Percentiles rank a stretch among this genome's conserved stretches.
These are phyloP conservation scores for Pluvialis apricaria DNA, from an alignment of 2,113 vertebrate genomes.

Conservation along the genomic window DNA sequence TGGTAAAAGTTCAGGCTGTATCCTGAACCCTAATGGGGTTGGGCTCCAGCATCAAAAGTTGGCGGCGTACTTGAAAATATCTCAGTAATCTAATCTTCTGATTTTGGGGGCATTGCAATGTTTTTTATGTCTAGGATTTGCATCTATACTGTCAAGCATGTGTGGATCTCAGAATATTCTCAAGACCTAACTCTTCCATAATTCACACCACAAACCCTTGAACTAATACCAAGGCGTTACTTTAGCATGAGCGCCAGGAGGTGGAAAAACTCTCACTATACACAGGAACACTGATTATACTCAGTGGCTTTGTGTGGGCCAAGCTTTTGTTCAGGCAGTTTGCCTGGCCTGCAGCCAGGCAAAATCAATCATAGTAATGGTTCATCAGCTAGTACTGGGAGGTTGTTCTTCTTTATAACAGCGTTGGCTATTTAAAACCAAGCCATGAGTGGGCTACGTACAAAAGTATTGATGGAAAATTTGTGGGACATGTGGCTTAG, in stretches of 20 bases:
- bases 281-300: not conserved
- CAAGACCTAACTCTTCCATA: not conserved
- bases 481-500: not conserved
- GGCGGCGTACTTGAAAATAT: not conserved
- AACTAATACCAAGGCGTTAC: not conserved
- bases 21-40: not conserved
- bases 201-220: conserved; percentile 7
- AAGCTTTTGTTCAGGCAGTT: conserved; percentile 39
- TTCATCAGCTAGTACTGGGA: not conserved
- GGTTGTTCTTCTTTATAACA: not conserved
- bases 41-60: conserved; percentile 32
- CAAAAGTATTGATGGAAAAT: not conserved
- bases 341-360: conserved; percentile 8
- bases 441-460: not conserved
- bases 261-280: not conserved
- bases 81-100: conserved; percentile 8
- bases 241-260: not conserved
- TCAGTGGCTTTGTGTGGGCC: conserved; percentile 14
- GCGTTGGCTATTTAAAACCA: not conserved
- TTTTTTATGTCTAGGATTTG: conserved; percentile 19
- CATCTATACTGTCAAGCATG: not conserved
- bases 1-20: conserved; percentile 18
- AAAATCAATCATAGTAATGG: conserved; percentile 20
- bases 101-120: not conserved
- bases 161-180: not conserved